Percentiles rank a stretch among this genome's conserved stretches.
Conservation (phyloP, 2,797 vertebrate species). For the Rhadinocentrus ornatus region DNA sequence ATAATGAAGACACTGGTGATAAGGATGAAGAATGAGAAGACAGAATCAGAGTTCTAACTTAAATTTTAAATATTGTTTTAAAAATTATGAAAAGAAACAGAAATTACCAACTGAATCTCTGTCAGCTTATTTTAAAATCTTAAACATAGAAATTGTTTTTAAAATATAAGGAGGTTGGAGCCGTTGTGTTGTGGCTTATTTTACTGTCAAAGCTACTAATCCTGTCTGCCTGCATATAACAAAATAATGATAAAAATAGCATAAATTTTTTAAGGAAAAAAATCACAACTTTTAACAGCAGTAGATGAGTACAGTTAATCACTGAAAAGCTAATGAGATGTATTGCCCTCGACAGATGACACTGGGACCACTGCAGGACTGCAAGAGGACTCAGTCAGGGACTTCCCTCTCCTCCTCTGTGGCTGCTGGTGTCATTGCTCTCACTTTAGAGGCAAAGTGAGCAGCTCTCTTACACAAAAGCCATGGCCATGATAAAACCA, state of each 20-base stretch:
- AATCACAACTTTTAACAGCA: background rate
- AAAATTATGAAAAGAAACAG: too few species aligned
- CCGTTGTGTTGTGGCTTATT: background rate
- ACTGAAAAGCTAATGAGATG: background rate
- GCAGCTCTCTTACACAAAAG: slow-evolving; percentile 37
- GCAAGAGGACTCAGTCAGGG: slow-evolving; percentile 86
- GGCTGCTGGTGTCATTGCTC: slow-evolving; percentile 94
- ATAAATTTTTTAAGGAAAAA: background rate
- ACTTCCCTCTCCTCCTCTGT: slow-evolving; percentile 92
- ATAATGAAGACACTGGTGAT: too few species aligned
- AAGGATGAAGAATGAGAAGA: too few species aligned
- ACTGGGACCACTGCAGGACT: slow-evolving; percentile 87
- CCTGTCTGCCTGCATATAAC: background rate
- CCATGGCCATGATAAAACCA: slow-evolving; percentile 26
- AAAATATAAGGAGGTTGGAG: too few species aligned
- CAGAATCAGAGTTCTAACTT: too few species aligned
- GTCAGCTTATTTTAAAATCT: too few species aligned
- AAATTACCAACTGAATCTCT: too few species aligned
- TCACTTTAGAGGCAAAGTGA: slow-evolving; percentile 97
- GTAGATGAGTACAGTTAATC: slow-evolving; percentile 8
- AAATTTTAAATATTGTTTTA: too few species aligned
- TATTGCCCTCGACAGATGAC: slow-evolving; percentile 81
- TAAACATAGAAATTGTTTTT: too few species aligned
- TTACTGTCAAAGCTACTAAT: background rate
- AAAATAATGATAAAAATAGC: background rate